A percentile compares a stretch with the other conserved stretches of the same genome.
These are phyloP conservation scores for Nephila pilipes DNA, from an alignment of 1,140 invertebrate species.

Conservation along the genomic window DNA sequence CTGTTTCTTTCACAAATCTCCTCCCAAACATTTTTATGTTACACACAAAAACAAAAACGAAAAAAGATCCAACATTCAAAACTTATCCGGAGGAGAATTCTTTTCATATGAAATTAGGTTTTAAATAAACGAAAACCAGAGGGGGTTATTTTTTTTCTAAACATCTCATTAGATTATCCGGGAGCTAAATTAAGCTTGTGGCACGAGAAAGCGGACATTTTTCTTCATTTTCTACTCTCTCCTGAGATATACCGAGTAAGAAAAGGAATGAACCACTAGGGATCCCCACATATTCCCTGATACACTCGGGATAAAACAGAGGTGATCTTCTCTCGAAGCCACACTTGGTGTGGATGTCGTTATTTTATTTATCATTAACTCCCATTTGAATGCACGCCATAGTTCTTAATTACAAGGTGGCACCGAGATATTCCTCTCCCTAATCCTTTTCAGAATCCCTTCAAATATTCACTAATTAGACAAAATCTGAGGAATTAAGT, in stretches of 20 bases:
- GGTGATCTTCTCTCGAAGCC: conserved; percentile 35
- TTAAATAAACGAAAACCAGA: conserved; percentile 74
- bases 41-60: background rate
- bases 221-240: conserved; percentile 67
- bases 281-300: conserved; percentile 15
- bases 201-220: conserved; percentile 45
- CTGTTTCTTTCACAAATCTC: conserved; percentile 11
- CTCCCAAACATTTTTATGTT: background rate
- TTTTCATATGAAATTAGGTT: conserved; percentile 73
- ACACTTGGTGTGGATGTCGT: conserved; percentile 65
- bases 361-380: conserved; percentile 76
- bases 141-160: conserved; percentile 52
- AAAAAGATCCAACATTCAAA: conserved; percentile 61
- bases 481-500: conserved; percentile 77
- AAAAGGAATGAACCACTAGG: conserved; percentile 41
- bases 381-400: conserved; percentile 75
- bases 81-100: conserved; percentile 45
- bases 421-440: conserved; percentile 52
- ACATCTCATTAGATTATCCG: conserved; percentile 75
- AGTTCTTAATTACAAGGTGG: conserved; percentile 74
- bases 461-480: conserved; percentile 77
- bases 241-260: background rate
- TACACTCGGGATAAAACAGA: conserved; percentile 66
- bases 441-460: conserved; percentile 71
- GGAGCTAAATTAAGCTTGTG: conserved; percentile 65